Conservation (phyloP, 2,888 invertebrate species). For the Polydrusus pterygomalis region DNA sequence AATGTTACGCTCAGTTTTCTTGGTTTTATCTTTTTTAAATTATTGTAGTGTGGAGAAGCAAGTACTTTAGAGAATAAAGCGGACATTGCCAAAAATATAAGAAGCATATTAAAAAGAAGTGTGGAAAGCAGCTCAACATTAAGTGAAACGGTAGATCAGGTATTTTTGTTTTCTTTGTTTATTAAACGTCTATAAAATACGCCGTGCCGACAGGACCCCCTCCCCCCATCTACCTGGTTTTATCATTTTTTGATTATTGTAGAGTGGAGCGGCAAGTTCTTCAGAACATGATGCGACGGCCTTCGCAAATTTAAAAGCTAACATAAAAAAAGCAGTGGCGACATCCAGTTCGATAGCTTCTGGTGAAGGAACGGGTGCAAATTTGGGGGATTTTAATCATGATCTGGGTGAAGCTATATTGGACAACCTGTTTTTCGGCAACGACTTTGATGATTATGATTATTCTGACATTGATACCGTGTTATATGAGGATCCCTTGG, state of each 20-base stretch:
- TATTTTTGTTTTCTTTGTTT: not conserved
- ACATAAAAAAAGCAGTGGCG: not conserved
- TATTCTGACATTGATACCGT: not conserved
- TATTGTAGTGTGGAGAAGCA: no score
- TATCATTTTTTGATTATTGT: conserved; percentile 22
- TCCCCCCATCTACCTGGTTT: conserved; percentile 1
- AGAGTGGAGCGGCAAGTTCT: conserved; percentile 5
- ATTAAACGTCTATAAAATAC: not conserved
- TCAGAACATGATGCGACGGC: not conserved
- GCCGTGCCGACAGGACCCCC: not conserved
- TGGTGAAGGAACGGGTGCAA: not conserved
- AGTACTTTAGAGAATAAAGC: no score
- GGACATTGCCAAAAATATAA: no score
- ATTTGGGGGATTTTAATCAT: conserved; percentile 6
- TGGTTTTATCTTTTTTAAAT: no score
- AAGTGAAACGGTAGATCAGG: not conserved
- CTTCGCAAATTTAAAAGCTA: not conserved
- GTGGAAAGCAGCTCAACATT: not conserved
- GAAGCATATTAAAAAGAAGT: no score
- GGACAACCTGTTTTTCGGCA: not conserved
- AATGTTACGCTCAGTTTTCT: no score
- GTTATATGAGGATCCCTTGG: not conserved
- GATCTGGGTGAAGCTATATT: conserved; percentile 17
- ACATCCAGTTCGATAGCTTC: not conserved
- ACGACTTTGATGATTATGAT: not conserved